Conservation (phyloP, 2,888 invertebrate genomes). For the Cerceris ruficornis region DNA sequence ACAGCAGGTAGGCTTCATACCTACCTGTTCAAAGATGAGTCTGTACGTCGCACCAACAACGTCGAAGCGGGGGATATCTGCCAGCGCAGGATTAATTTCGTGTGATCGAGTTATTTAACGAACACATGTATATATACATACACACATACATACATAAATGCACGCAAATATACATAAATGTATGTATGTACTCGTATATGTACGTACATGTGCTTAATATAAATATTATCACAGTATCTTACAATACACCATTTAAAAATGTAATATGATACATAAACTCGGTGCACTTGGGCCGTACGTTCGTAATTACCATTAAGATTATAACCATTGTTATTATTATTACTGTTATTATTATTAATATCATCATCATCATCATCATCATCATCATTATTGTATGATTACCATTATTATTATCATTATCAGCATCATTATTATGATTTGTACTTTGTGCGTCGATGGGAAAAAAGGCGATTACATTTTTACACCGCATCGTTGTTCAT, state of each 20-base stretch:
- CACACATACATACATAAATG: slow-evolving; percentile 37
- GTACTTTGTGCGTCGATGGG: slow-evolving; percentile 74
- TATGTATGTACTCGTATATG: slow-evolving; percentile 39
- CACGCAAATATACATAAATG: slow-evolving; percentile 49
- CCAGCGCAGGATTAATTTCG: slow-evolving; percentile 4
- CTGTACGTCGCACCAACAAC: slow-evolving; percentile 13
- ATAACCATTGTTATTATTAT: slow-evolving; percentile 39
- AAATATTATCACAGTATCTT: slow-evolving; percentile 81
- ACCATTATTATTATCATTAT: slow-evolving; percentile 41
- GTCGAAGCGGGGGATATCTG: not conserved
- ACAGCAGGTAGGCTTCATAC: slow-evolving; percentile 39
- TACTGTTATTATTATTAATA: slow-evolving; percentile 21
- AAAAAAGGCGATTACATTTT: slow-evolving; percentile 55
- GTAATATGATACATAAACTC: slow-evolving; percentile 69
- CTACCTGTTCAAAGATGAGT: slow-evolving; percentile 45
- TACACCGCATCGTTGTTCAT: slow-evolving; percentile 5
- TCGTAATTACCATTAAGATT: slow-evolving; percentile 50
- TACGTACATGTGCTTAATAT: slow-evolving; percentile 65
- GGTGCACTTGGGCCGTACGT: slow-evolving; percentile 51
- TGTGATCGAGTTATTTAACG: slow-evolving; percentile 61
- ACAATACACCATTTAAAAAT: slow-evolving; percentile 79
- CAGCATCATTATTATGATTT: slow-evolving; percentile 56
- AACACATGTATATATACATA: slow-evolving; percentile 45
- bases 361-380: slow-evolving; percentile 38
- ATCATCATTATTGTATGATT: slow-evolving; percentile 48